These are phyloP conservation scores for Scartelaos histophorus DNA, from an alignment of 2,113 vertebrate genomes.

Conservation along the genomic window DNA sequence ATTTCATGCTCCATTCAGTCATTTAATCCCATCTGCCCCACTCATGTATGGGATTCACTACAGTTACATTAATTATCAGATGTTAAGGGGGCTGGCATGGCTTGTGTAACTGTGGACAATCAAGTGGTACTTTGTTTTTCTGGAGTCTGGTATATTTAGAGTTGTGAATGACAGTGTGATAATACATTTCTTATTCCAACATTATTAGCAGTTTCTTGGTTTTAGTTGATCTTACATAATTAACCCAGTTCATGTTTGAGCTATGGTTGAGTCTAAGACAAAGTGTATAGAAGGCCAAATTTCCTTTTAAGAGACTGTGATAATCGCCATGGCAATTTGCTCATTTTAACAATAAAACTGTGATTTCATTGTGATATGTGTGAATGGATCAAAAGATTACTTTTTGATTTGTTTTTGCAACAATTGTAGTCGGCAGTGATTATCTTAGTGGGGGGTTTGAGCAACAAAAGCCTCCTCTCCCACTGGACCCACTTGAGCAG, in stretches of 20 bases:
- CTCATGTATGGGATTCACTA: constrained; percentile 12
- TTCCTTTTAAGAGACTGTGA: constrained; percentile 19
- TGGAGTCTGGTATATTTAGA: background rate
- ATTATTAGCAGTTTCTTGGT: background rate
- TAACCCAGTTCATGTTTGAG: background rate
- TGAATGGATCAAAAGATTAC: constrained; percentile 28
- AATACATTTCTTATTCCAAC: too few relatives aligned
- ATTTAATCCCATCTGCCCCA: constrained; percentile 38
- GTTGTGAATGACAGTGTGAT: background rate
- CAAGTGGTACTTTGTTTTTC: background rate
- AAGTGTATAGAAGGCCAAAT: constrained; percentile 1
- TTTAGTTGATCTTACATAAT: background rate
- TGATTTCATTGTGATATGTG: constrained; percentile 20
- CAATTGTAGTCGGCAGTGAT: constrained; percentile 14
- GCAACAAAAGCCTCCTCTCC: constrained; percentile 21
- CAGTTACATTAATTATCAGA: constrained; percentile 25
- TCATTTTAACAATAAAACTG: constrained; percentile 22
- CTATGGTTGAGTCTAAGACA: background rate
- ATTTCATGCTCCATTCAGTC: constrained; percentile 27
- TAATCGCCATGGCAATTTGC: constrained; percentile 24
- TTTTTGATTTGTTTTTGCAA: constrained; percentile 10
- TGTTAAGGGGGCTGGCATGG: background rate
- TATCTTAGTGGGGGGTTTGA: constrained; percentile 8
- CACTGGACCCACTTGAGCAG: background rate
- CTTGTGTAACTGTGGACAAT: background rate